Evolutionary conservation across 2,888 invertebrate genomes (phyloP).

Genomic region (Eueremaeus valkanovi): DNA sequence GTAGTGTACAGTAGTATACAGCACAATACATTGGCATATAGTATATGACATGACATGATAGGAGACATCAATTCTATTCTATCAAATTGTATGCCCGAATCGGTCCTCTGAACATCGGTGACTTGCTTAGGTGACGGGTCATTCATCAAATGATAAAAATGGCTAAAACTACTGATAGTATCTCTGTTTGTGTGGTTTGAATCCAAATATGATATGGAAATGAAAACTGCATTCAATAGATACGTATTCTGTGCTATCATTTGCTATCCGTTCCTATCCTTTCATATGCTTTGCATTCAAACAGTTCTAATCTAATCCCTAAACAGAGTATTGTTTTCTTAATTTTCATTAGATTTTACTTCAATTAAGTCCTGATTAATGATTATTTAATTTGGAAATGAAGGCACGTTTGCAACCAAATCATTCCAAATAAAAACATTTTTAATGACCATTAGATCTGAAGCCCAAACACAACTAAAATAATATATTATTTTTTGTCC

Average conservation of each 20-base stretch:
- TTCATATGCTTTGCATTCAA: neutral
- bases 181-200: neutral
- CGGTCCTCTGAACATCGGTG: neutral
- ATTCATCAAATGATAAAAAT: conserved; percentile 24
- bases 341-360: neutral
- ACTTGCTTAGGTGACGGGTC: conserved; percentile 27
- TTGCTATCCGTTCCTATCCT: neutral
- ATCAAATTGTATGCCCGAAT: neutral
- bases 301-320: neutral
- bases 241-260: neutral
- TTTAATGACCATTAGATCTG: neutral
- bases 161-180: neutral
- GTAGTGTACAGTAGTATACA: too few species aligned
- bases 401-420: neutral
- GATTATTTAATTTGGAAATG: conserved; percentile 3
- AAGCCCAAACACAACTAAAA: neutral
- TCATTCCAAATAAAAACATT: neutral
- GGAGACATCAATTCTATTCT: neutral
- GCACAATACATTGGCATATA: too few species aligned
- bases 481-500: neutral
- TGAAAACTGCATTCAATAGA: neutral
- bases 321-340: neutral
- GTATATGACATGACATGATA: neutral
- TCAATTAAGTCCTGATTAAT: neutral
- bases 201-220: neutral